Evolutionary conservation across 2,113 vertebrate genomes (phyloP).

Genomic region (Kryptolebias marmoratus): DNA sequence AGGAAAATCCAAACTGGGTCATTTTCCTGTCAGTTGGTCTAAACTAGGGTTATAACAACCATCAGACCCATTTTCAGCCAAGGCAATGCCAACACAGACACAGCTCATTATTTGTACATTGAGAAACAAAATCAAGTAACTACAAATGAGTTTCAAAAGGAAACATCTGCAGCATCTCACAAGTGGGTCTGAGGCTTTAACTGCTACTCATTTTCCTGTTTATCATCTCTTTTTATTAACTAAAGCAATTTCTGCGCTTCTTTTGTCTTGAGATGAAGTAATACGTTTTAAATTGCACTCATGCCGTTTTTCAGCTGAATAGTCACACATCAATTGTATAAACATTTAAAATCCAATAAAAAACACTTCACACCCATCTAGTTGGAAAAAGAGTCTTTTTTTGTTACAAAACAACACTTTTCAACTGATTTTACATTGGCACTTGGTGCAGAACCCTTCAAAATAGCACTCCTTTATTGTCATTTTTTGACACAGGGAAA

Average conservation of each 20-base stretch:
- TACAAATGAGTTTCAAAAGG: not conserved
- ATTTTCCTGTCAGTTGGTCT: constrained; percentile 22
- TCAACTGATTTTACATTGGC: no score
- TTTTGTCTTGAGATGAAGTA: not conserved
- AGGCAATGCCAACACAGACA: not conserved
- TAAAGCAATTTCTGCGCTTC: not conserved
- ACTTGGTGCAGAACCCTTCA: not conserved
- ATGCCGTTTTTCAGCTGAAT: no score
- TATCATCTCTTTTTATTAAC: not conserved
- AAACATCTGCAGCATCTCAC: not conserved
- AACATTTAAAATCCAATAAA: no score
- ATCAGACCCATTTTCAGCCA: not conserved
- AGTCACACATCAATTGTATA: no score
- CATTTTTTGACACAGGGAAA: no score
- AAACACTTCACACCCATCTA: no score
- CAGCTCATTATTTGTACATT: constrained; percentile 6
- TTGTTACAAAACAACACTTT: no score
- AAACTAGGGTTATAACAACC: constrained; percentile 24
- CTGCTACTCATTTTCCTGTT: not conserved
- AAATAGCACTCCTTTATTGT: not conserved
- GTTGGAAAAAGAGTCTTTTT: no score
- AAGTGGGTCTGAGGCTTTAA: not conserved
- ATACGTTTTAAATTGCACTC: no score
- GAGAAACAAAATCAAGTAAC: not conserved
- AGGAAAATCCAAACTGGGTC: constrained; percentile 14